These are phyloP conservation scores for Actenoides lindsayi DNA, from an alignment of 2,113 vertebrate genomes.

Conservation along the genomic window DNA sequence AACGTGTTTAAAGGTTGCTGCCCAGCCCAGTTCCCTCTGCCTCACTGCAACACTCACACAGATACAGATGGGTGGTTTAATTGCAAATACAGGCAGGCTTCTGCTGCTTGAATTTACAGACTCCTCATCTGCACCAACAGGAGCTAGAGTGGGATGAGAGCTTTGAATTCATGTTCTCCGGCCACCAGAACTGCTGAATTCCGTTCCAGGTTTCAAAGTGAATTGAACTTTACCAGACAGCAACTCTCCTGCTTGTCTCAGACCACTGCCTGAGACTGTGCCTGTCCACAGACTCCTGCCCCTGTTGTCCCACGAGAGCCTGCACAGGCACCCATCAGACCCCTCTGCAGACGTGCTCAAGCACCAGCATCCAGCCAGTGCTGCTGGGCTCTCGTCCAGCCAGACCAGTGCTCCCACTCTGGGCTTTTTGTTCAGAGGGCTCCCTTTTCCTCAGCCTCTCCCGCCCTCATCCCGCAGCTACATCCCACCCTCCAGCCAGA, in stretches of 20 bases:
- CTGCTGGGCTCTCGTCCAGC: not conserved
- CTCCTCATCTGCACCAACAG: not conserved
- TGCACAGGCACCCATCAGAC: not conserved
- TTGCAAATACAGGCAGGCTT: slow-evolving; percentile 34
- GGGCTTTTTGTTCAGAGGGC: not conserved
- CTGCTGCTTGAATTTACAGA: not conserved
- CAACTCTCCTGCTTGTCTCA: not conserved
- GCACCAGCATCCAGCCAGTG: not conserved
- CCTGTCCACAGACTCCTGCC: not conserved
- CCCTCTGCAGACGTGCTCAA: not conserved
- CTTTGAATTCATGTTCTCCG: not conserved
- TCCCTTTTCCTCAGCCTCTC: not conserved
- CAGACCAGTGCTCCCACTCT: not conserved
- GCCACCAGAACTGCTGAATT: not conserved
- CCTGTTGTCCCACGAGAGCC: fast-evolving
- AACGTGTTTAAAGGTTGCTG: slow-evolving; percentile 12
- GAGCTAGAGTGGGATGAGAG: not conserved
- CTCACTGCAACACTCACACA: not conserved
- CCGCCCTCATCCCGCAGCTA: not conserved
- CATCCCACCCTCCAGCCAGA: fast-evolving
- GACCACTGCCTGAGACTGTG: not conserved
- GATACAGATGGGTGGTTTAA: slow-evolving; percentile 21
- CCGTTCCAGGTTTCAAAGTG: not conserved
- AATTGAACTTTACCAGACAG: not conserved
- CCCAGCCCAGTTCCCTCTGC: not conserved